phyloP scores from a whole-genome alignment of 1,140 invertebrate genomes.

The Oreohelix idahoensis region DNA sequence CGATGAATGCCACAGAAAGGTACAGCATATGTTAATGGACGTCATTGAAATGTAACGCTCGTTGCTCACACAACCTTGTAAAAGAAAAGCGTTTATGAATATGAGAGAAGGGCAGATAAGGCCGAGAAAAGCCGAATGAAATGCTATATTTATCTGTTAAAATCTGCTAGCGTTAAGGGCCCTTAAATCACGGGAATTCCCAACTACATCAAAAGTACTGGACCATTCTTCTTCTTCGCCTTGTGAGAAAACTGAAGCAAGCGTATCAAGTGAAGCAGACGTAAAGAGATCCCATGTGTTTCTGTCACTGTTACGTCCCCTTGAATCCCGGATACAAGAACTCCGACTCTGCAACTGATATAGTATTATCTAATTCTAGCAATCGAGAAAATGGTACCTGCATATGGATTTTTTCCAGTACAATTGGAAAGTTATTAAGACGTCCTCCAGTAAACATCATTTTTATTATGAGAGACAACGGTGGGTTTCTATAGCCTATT shows the following conservation, averaged over 20 bases:
- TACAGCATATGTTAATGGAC: neutral
- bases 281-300: neutral
- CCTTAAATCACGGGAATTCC: neutral
- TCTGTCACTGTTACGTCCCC: neutral
- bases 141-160: neutral
- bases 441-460: neutral
- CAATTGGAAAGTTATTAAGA: neutral
- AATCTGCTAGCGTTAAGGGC: neutral
- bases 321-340: neutral
- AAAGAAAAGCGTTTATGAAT: neutral
- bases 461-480: neutral
- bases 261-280: neutral
- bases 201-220: neutral
- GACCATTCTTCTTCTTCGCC: neutral
- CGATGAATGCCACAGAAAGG: neutral
- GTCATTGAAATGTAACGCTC: neutral
- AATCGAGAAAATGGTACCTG: conserved; percentile 8
- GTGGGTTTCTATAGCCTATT: neutral
- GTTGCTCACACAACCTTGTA: neutral
- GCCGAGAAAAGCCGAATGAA: neutral
- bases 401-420: neutral
- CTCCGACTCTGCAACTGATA: neutral
- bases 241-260: neutral
- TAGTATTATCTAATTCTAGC: conserved; percentile 4
- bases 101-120: neutral